Percentiles rank a stretch among this genome's conserved stretches.
Conservation (phyloP, 2,113 vertebrate genomes). For the Tragulus kanchil region DNA sequence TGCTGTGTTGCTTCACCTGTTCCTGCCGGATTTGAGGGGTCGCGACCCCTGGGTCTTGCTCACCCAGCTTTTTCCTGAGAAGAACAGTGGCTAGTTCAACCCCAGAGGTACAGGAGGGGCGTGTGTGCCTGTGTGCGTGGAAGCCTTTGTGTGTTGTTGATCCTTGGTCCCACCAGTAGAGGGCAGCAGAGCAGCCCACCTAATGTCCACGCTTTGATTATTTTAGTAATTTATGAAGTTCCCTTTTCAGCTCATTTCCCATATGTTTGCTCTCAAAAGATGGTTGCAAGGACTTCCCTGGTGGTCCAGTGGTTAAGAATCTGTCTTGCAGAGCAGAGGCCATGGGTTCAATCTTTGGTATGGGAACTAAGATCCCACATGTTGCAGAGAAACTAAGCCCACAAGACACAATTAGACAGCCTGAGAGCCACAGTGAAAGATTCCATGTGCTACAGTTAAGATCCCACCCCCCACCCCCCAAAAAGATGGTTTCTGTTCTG, state of each 20-base stretch:
- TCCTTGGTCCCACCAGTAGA: neutral
- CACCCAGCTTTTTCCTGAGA: neutral
- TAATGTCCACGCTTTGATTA: neutral
- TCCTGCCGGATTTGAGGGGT: neutral
- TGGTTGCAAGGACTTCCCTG: neutral
- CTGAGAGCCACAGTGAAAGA: too few relatives aligned
- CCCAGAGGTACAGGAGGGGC: neutral
- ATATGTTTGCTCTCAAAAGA: neutral
- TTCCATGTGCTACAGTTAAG: too few relatives aligned
- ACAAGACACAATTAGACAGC: too few relatives aligned
- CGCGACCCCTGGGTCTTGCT: neutral
- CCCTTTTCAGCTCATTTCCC: neutral
- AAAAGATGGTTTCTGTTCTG: neutral
- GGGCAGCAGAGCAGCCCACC: constrained; percentile 58
- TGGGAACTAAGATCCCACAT: too few relatives aligned
- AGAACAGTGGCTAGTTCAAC: neutral
- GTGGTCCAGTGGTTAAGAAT: too few relatives aligned
- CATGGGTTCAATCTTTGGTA: too few relatives aligned
- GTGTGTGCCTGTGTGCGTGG: fast-evolving
- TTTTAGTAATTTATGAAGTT: neutral
- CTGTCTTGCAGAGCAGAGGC: too few relatives aligned
- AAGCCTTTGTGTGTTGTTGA: neutral
- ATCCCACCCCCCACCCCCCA: too few relatives aligned
- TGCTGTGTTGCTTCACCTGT: neutral
- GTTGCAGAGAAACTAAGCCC: too few relatives aligned